Conservation (phyloP, 2,113 vertebrate genomes). For the Vimba vimba region DNA sequence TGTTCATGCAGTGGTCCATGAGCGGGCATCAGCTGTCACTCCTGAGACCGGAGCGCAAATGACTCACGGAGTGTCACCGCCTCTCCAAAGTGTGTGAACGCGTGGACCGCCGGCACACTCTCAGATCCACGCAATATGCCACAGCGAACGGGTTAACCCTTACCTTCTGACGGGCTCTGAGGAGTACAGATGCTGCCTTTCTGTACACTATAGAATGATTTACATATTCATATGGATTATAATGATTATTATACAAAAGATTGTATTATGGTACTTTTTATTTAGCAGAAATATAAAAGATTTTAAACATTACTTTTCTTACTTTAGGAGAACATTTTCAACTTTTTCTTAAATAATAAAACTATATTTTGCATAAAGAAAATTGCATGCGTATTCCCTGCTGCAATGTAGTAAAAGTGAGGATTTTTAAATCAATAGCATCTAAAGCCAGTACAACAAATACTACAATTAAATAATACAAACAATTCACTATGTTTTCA, state of each 20-base stretch:
- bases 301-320: neutral
- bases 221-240: neutral
- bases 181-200: neutral
- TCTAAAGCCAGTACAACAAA: neutral
- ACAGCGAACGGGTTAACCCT: constrained; percentile 18
- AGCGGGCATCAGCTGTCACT: constrained; percentile 28
- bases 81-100: constrained; percentile 35
- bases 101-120: constrained; percentile 8
- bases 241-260: neutral
- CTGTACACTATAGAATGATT: neutral
- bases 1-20: constrained; percentile 37
- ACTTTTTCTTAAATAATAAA: neutral
- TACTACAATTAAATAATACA: neutral
- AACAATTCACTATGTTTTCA: too few relatives aligned
- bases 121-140: constrained; percentile 13
- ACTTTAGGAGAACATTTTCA: neutral
- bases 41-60: constrained; percentile 26
- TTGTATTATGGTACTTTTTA: neutral
- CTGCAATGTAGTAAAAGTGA: neutral
- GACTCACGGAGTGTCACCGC: constrained; percentile 43
- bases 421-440: neutral
- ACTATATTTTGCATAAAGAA: neutral
- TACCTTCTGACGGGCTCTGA: neutral
- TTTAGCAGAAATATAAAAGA: neutral
- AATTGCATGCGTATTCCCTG: neutral